These are phyloP conservation scores for Atrina japonica DNA, from an alignment of 2,888 invertebrate genomes.

Conservation along the genomic window DNA sequence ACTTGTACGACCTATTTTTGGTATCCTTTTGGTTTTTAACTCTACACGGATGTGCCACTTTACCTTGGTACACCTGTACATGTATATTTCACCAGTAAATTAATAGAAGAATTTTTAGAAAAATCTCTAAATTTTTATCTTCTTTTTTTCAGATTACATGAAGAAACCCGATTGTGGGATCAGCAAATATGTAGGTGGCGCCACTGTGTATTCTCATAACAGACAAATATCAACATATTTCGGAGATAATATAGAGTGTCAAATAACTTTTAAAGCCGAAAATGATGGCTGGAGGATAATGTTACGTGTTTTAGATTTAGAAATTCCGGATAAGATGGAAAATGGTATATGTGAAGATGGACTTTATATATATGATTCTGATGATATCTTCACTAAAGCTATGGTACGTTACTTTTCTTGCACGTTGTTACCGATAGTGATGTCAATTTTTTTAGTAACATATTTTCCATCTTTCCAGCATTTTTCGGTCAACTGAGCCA, in stretches of 20 bases:
- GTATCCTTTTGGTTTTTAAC: too few relatives aligned
- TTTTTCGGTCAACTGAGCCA: too few relatives aligned
- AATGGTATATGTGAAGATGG: constrained; percentile 77
- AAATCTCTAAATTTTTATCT: too few relatives aligned
- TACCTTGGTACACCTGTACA: too few relatives aligned
- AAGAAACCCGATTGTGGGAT: constrained; percentile 70
- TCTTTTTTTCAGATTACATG: constrained; percentile 78
- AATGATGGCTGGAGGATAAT: constrained; percentile 73
- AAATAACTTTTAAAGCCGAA: constrained; percentile 73
- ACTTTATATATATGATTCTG: constrained; percentile 76
- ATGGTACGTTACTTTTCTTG: too few relatives aligned
- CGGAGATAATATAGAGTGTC: constrained; percentile 70
- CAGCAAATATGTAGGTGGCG: constrained; percentile 70
- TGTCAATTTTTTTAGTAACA: too few relatives aligned
- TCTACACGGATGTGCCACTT: too few relatives aligned
- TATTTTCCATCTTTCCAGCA: too few relatives aligned
- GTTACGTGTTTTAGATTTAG: constrained; percentile 74
- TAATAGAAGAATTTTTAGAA: too few relatives aligned
- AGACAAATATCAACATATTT: constrained; percentile 59
- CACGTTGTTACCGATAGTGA: too few relatives aligned
- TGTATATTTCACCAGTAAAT: too few relatives aligned
- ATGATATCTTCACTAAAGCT: constrained; percentile 66
- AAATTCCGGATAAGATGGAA: constrained; percentile 72
- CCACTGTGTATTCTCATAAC: constrained; percentile 75
- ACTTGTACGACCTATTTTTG: too few relatives aligned